Evolutionary conservation across 2,113 vertebrate species (phyloP), one percentile per base, ranked within the genome.

Genomic region (Salminus brasiliensis): DNA sequence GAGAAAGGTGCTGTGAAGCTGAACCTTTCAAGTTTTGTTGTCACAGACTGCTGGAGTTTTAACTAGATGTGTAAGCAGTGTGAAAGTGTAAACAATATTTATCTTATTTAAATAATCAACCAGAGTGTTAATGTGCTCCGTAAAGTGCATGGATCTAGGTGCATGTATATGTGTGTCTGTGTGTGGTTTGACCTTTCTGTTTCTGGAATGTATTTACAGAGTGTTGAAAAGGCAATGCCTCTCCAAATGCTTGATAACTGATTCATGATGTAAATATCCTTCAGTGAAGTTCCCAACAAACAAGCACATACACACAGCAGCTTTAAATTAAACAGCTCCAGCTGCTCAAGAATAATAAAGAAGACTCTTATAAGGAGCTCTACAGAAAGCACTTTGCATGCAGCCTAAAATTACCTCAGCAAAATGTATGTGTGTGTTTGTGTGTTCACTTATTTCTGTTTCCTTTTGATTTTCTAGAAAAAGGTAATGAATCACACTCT

Each of bases 151-250:
- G 59, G 29, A 59, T 63, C 52, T 75, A 59, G n/a, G 59, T 65
- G 57, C 29, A 39, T 65, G 73, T 47, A 57, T 75, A 52, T 45
- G 41, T 47, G 57, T 75, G 57, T 8, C 5, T 63, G 21, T 74
- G n/a, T 78, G 65, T 78, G 80, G 68, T 49, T 63, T 45, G 29
- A 65, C 47, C 60, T 70, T 76, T 81, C 25, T 9, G 18, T 32
- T 66, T 78, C 76, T 78, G 67, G 67, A 78, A 71, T 23, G 11
- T 41, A 60, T 81, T 81, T 76, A 69, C 72, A 27, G 29, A 60
- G 53, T 10, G 25, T 65, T 36, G 29, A 45, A 43, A 76, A 49
- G 8, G 13, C 39, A 36, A 15, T n/a, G 45, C 15, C 47, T 55
- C 57, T 69, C 29, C 65, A 69, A 32, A 41, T 57, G 21, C 41